Evolutionary conservation across 2,797 vertebrate species (phyloP).

Genomic region (Chiroxiphia lanceolata): DNA sequence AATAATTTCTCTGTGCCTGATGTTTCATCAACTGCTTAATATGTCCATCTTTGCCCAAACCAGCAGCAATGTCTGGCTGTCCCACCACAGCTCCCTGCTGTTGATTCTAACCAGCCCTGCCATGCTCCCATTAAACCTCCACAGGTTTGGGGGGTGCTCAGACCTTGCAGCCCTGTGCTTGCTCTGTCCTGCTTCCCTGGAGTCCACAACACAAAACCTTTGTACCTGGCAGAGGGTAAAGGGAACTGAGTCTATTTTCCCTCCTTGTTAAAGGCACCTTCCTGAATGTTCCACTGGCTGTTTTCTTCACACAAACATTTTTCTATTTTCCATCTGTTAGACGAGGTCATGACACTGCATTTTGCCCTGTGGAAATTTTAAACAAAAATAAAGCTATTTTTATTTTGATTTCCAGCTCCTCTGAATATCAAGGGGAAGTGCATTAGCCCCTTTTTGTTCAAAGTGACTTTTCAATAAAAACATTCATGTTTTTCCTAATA

Average conservation of each 20-base stretch:
- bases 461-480: neutral
- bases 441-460: neutral
- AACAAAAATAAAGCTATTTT: conserved; percentile 40
- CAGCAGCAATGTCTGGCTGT: neutral
- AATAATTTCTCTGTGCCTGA: neutral
- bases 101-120: neutral
- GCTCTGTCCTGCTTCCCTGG: neutral
- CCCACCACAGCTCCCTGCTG: neutral
- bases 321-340: neutral
- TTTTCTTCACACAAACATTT: neutral
- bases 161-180: neutral
- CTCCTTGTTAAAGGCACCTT: neutral
- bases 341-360: neutral
- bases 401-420: conserved; percentile 22
- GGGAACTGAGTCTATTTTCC: fast-evolving
- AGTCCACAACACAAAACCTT: neutral
- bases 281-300: neutral
- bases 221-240: neutral
- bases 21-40: neutral
- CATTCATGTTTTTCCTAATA: neutral
- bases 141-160: neutral
- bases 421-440: neutral
- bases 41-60: neutral
- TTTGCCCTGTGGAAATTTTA: conserved; percentile 4
- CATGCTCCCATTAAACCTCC: neutral